Base-by-base conservation (phyloP, 2,888 invertebrate species). In the Hyposoter dolosus region DNA sequence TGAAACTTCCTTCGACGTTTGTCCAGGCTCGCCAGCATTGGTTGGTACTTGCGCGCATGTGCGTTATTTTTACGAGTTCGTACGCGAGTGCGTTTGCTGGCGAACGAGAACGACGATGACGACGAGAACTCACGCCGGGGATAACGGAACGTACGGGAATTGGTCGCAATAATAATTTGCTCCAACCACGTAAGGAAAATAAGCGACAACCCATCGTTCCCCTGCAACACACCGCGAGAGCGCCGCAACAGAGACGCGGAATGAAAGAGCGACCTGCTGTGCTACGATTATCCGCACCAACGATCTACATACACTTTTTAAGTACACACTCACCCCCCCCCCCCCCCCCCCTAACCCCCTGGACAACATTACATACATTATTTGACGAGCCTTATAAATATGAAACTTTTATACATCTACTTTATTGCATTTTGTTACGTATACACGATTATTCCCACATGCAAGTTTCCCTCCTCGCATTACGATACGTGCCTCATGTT, bases 141-240 rank as follows among this genome's bases (percentile, higher is more conserved):
- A 86, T 86, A 86, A 86, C 85, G 85, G 85, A 56, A 83, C 76
- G 80, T 68, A 68, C 79, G 80, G 79, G 85, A 83, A 86, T 83
- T 83, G 83, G 80, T 86, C 80, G 80, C 85, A 86, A 86, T 86
- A 86, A 86, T 86, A 86, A 86, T 86, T 86, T 86, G 83, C 85
- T 77, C 23, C 60, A 50, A 50, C 76, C 80, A 81, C 83, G 82
- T 86, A 83, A 83, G 74, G 71, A 80, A 78, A 65, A 77, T 15
- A 76, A 76, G 76, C 76, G 65, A 65, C 47, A 50, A 28, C 43
- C 65, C 15, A 45, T 12, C 40, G 65, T 15, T 15, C 15, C 63
- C 23, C 28, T 28, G 66, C 10, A 43, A 28, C 28, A 69, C 32
- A 47, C 7, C 19, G 35, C 32, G n/a, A 40, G 66, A 19, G 35